phyloP scores from a whole-genome alignment of 2,113 vertebrate genomes.

The Sinocyclocheilus anshuiensis region DNA sequence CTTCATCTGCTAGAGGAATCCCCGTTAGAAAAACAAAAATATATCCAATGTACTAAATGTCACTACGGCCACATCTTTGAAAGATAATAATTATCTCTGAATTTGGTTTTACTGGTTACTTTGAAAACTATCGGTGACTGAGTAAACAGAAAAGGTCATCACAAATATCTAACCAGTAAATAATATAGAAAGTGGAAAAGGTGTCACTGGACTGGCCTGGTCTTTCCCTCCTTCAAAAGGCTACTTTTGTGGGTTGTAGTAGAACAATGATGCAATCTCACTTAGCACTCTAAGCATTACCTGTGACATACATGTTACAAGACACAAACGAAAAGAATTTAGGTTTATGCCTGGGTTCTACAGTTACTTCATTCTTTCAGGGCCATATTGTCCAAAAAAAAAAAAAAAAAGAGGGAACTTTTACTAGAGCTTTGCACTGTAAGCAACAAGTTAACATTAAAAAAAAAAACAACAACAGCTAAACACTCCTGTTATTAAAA shows the following conservation, averaged over 20 bases:
- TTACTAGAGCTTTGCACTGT: background rate
- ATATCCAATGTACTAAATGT: slow-evolving; percentile 3
- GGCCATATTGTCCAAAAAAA: background rate
- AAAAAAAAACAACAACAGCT: background rate
- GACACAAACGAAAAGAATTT: background rate
- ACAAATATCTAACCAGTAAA: slow-evolving; percentile 47
- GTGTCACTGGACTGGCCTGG: slow-evolving; percentile 38
- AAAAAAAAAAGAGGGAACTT: background rate
- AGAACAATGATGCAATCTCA: background rate
- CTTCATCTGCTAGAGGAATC: slow-evolving; percentile 26
- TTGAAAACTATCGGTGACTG: slow-evolving; percentile 34
- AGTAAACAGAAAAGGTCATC: slow-evolving; percentile 60
- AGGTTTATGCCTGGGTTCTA: background rate
- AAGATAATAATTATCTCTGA: slow-evolving; percentile 45
- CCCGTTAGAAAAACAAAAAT: slow-evolving; percentile 16
- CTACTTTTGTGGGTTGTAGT: background rate
- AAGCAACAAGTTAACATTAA: background rate
- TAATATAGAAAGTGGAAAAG: slow-evolving; percentile 50
- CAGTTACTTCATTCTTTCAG: background rate
- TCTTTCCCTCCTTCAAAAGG: slow-evolving; percentile 45
- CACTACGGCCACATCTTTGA: background rate
- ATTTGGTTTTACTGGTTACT: slow-evolving; percentile 35
- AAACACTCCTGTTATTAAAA: background rate
- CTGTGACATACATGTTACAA: background rate
- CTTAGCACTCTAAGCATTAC: background rate